phyloP scores from a whole-genome alignment of 2,113 vertebrate species.

The Indri indri region DNA sequence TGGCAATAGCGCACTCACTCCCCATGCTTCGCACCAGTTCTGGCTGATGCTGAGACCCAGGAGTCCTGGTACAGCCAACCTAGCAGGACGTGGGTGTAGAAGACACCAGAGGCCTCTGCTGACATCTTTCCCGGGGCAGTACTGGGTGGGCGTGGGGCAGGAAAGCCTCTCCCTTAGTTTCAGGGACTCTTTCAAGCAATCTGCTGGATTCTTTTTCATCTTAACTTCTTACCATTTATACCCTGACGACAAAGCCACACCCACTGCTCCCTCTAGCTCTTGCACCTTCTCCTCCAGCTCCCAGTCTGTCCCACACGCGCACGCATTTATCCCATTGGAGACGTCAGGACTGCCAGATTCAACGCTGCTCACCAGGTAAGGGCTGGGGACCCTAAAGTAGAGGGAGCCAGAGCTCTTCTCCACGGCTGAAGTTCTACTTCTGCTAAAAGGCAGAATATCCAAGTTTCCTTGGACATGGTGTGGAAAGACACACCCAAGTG shows the following conservation, averaged over 20 bases:
- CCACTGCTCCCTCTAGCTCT: not conserved
- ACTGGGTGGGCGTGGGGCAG: not conserved
- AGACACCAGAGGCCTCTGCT: not conserved
- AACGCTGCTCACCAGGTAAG: not conserved
- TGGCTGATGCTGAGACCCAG: not conserved
- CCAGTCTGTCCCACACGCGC: fast-evolving
- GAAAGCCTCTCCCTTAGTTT: not conserved
- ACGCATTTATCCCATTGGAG: not conserved
- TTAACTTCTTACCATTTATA: not conserved
- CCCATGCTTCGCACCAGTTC: not conserved
- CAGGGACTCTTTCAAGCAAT: not conserved
- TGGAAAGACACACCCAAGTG: not conserved
- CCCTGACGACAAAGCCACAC: not conserved
- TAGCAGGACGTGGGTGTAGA: not conserved
- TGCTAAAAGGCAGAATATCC: not conserved
- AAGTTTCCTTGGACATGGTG: not conserved
- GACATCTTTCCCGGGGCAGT: not conserved
- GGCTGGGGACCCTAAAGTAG: not conserved
- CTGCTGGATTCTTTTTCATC: not conserved
- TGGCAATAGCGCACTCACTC: not conserved
- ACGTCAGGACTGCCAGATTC: not conserved
- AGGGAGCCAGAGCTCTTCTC: not conserved
- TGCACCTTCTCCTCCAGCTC: not conserved
- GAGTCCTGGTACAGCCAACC: not conserved
- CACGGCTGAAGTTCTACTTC: not conserved